Percentiles rank a stretch among this genome's conserved stretches.
Conservation (phyloP, 2,888 invertebrate species). For the Hybos culiciformis region DNA sequence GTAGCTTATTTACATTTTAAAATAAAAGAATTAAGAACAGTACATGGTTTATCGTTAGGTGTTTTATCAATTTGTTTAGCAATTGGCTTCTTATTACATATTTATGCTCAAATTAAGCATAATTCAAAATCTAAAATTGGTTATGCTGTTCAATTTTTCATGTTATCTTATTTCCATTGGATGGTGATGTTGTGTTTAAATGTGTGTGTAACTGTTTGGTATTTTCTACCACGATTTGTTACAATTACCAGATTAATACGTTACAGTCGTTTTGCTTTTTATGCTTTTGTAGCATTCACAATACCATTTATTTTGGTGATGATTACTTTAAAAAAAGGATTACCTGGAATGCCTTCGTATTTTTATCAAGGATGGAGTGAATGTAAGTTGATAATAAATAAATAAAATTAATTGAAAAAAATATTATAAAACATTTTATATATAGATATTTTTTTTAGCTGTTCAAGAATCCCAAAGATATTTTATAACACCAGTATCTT, state of each 20-base stretch:
- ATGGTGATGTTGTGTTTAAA: slow-evolving; percentile 29
- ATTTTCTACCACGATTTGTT: slow-evolving; percentile 24
- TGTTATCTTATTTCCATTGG: slow-evolving; percentile 33
- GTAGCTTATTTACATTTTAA: slow-evolving; percentile 27
- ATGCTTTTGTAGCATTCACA: slow-evolving; percentile 22
- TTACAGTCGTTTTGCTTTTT: slow-evolving; percentile 22
- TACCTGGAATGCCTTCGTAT: slow-evolving; percentile 34
- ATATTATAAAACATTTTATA: slow-evolving; percentile 5
- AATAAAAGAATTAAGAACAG: slow-evolving; percentile 23
- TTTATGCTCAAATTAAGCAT: slow-evolving; percentile 27
- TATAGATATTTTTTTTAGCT: slow-evolving; percentile 18
- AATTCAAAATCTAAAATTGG: slow-evolving; percentile 24
- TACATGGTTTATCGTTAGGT: slow-evolving; percentile 31
- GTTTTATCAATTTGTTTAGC: slow-evolving; percentile 29
- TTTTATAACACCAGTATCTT: slow-evolving; percentile 33
- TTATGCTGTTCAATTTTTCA: slow-evolving; percentile 31
- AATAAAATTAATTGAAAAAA: neutral
- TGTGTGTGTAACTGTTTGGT: slow-evolving; percentile 30
- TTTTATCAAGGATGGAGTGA: slow-evolving; percentile 32
- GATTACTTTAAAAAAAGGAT: slow-evolving; percentile 27
- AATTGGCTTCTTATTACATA: slow-evolving; percentile 28
- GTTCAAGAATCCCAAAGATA: slow-evolving; percentile 32
- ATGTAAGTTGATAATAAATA: slow-evolving; percentile 19
- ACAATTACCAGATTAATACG: slow-evolving; percentile 18
- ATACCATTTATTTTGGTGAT: slow-evolving; percentile 26